These are phyloP conservation scores for Chaetophractus vellerosus DNA, from an alignment of 2,797 vertebrate genomes.

Conservation along the genomic window DNA sequence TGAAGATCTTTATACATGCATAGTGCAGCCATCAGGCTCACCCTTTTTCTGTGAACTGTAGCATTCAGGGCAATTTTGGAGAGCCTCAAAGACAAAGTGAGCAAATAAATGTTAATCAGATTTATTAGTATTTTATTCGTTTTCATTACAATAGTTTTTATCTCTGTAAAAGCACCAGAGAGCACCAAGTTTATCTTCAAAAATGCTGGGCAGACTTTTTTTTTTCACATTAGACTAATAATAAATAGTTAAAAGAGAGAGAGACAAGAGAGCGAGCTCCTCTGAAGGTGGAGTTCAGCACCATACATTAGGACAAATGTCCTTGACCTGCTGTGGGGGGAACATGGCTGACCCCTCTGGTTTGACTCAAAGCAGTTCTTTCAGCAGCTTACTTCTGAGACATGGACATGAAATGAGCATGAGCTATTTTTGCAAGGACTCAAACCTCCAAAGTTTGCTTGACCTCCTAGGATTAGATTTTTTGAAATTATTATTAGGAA, in stretches of 20 bases:
- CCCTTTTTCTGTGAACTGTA: not conserved
- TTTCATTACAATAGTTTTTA: conserved; percentile 56
- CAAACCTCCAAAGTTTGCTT: not conserved
- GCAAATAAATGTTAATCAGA: conserved; percentile 34
- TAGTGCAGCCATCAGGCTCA: not conserved
- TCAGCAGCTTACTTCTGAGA: conserved; percentile 58
- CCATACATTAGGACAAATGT: conserved; percentile 34
- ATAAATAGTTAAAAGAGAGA: not conserved
- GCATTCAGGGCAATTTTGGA: conserved; percentile 50
- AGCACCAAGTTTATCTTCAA: conserved; percentile 77
- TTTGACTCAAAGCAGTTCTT: conserved; percentile 1
- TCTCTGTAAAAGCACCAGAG: conserved; percentile 75
- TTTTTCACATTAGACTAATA: conserved; percentile 39
- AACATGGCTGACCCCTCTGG: not conserved
- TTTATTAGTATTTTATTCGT: conserved; percentile 74
- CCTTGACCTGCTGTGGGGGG: not conserved
- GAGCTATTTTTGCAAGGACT: not conserved
- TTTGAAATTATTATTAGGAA: too few species aligned
- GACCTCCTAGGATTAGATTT: not conserved
- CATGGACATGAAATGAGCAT: not conserved
- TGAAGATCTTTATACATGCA: not conserved
- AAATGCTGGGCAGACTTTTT: conserved; percentile 42
- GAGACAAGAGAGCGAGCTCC: not conserved
- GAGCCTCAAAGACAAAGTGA: conserved; percentile 55
- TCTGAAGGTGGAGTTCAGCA: conserved; percentile 68